Conservation (phyloP, 2,888 invertebrate genomes). For the Heteromurus nitidus region DNA sequence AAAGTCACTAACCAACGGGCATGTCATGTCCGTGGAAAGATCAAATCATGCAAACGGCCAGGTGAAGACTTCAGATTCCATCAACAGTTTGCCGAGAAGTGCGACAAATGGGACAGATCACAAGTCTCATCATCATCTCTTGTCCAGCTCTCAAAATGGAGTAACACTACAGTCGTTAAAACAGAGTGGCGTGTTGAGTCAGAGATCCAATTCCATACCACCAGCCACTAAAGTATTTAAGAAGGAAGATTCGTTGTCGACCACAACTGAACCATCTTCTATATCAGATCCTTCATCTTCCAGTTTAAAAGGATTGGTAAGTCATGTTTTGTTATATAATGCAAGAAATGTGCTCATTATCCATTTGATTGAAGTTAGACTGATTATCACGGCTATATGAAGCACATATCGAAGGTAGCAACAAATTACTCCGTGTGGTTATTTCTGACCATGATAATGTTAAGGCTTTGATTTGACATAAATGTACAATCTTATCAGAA, state of each 20-base stretch:
- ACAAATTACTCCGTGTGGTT: too few species aligned
- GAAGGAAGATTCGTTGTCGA: background rate
- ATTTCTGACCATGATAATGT: too few species aligned
- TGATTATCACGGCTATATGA: too few species aligned
- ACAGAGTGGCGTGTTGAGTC: constrained; percentile 17
- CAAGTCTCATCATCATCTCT: constrained; percentile 21
- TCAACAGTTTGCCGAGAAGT: constrained; percentile 24
- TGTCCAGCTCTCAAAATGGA: constrained; percentile 43
- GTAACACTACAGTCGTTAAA: constrained; percentile 52
- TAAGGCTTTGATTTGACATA: too few species aligned
- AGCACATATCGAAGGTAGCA: too few species aligned
- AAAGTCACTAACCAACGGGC: constrained; percentile 36
- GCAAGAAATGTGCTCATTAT: constrained; percentile 10
- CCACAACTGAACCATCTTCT: background rate
- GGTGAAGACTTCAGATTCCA: constrained; percentile 30
- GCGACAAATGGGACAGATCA: constrained; percentile 31
- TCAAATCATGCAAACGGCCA: constrained; percentile 46
- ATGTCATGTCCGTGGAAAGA: constrained; percentile 32
- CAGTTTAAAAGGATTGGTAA: constrained; percentile 50
- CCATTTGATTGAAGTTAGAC: too few species aligned
- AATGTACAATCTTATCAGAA: too few species aligned
- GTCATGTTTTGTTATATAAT: constrained; percentile 18
- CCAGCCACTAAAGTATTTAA: background rate
- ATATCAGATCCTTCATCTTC: background rate
- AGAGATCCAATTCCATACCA: constrained; percentile 15